These are phyloP conservation scores for Tiliqua scincoides DNA, from an alignment of 2,113 vertebrate species.

Conservation along the genomic window DNA sequence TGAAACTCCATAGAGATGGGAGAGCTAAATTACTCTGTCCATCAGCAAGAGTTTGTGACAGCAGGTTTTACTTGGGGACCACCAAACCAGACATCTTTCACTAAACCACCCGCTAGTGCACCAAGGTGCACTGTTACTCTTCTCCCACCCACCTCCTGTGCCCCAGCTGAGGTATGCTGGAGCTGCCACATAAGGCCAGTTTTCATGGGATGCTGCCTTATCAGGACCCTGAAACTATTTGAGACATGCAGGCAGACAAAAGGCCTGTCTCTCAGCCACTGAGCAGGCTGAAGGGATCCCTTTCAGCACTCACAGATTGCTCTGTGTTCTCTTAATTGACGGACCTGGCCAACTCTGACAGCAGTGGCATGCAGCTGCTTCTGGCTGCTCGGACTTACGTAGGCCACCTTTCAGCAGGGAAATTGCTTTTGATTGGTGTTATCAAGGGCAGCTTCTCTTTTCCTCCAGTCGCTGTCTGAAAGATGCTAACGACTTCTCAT, in stretches of 20 bases:
- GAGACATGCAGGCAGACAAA: conserved; percentile 94
- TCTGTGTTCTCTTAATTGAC: conserved; percentile 93
- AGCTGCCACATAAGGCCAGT: conserved; percentile 88
- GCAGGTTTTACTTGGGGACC: conserved; percentile 77
- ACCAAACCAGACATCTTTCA: conserved; percentile 86
- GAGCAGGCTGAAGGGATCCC: conserved; percentile 86
- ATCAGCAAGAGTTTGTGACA: conserved; percentile 78
- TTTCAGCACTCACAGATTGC: conserved; percentile 92
- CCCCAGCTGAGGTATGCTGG: conserved; percentile 79
- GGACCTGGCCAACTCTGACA: conserved; percentile 84
- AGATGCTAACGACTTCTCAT: conserved; percentile 20
- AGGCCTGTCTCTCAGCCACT: conserved; percentile 84
- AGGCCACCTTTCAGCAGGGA: conserved; percentile 88
- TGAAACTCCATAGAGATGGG: conserved; percentile 64
- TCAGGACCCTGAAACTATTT: conserved; percentile 93
- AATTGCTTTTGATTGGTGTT: conserved; percentile 84
- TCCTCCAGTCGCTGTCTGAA: conserved; percentile 24
- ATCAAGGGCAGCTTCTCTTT: conserved; percentile 72
- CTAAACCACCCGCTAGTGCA: conserved; percentile 81
- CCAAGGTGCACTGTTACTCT: conserved; percentile 84
- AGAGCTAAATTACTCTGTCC: conserved; percentile 71
- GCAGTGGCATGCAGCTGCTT: conserved; percentile 85
- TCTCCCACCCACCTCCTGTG: conserved; percentile 75
- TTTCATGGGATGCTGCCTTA: conserved; percentile 90
- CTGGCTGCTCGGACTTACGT: conserved; percentile 76